Percentiles rank a stretch among this genome's conserved stretches.
Conservation (phyloP, 1,140 invertebrate species). For the Nephila pilipes region DNA sequence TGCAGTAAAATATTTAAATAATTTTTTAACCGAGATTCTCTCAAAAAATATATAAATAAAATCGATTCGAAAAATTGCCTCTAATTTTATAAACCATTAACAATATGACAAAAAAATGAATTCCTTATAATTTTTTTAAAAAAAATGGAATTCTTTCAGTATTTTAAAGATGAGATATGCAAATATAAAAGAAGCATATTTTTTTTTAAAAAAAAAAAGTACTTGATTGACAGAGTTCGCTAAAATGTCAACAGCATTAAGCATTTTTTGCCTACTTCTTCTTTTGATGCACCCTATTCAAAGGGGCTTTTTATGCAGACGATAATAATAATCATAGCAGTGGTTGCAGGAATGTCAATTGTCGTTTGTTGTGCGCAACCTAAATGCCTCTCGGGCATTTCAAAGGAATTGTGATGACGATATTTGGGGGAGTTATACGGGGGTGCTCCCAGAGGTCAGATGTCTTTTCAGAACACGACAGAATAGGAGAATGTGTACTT, state of each 20-base stretch:
- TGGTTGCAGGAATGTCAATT: slow-evolving; percentile 20
- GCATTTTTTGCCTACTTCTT: neutral
- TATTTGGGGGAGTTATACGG: neutral
- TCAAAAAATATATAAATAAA: no score
- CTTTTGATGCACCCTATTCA: slow-evolving; percentile 29
- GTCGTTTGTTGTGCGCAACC: neutral
- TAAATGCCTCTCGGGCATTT: slow-evolving; percentile 31
- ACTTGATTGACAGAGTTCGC: slow-evolving; percentile 16
- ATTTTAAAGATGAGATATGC: neutral
- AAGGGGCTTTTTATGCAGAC: neutral
- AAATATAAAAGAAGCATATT: neutral
- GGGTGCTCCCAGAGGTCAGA: neutral
- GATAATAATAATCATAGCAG: slow-evolving; percentile 34
- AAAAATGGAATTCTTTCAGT: neutral
- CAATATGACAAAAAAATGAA: no score
- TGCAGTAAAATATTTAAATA: no score
- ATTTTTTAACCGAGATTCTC: no score
- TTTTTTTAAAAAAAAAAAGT: neutral
- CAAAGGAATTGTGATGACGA: slow-evolving; percentile 5
- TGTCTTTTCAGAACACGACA: neutral
- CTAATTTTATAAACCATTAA: no score
- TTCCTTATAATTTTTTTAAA: no score
- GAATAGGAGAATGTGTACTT: slow-evolving; percentile 19
- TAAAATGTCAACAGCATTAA: slow-evolving; percentile 37
- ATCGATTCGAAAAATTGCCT: no score